phyloP scores from a whole-genome alignment of 2,888 invertebrate genomes.

The Exephanes ischioxanthus region DNA sequence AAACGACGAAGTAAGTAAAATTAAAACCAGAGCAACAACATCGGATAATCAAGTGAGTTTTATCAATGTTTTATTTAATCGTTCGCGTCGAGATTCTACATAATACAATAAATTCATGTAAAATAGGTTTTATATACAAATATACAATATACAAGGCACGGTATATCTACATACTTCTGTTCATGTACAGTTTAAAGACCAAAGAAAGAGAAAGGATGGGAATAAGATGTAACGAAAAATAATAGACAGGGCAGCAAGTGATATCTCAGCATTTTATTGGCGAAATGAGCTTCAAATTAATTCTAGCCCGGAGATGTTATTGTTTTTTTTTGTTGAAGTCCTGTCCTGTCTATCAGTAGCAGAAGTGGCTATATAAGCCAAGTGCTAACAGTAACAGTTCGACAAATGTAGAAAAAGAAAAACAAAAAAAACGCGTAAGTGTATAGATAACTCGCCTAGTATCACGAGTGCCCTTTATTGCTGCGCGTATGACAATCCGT shows the following conservation, averaged over 20 bases:
- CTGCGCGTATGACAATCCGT: slow-evolving; percentile 4
- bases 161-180: slow-evolving; percentile 83
- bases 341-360: slow-evolving; percentile 25
- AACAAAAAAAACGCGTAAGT: neutral
- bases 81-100: slow-evolving; percentile 78
- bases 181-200: slow-evolving; percentile 77
- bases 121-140: slow-evolving; percentile 84
- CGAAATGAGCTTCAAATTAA: neutral
- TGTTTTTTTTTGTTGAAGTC: neutral
- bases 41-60: slow-evolving; percentile 34
- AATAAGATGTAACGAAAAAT: slow-evolving; percentile 74
- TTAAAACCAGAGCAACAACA: neutral
- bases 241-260: slow-evolving; percentile 24
- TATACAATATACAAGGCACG: slow-evolving; percentile 84
- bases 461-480: slow-evolving; percentile 28
- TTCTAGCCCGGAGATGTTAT: neutral
- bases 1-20: neutral
- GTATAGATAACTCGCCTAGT: slow-evolving; percentile 5
- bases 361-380: slow-evolving; percentile 5
- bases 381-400: slow-evolving; percentile 23
- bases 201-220: slow-evolving; percentile 74
- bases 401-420: slow-evolving; percentile 19
- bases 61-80: slow-evolving; percentile 63
- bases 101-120: slow-evolving; percentile 81
- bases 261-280: neutral